Evolutionary conservation across 2,888 invertebrate species (phyloP).

Genomic region (Achlya flavicornis): DNA sequence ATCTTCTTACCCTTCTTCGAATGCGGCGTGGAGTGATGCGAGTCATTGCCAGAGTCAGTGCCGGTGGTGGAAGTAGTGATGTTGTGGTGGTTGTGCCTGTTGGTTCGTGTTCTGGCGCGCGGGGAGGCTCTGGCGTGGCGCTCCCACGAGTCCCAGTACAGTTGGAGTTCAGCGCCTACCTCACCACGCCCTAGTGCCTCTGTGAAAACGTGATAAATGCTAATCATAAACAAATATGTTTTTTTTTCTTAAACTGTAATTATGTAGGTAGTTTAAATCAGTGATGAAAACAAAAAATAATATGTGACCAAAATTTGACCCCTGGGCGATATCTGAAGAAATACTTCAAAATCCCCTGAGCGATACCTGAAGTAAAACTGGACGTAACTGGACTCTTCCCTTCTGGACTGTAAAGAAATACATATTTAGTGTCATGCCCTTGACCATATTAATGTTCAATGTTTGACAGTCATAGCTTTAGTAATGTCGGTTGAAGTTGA

Average conservation of each 20-base stretch:
- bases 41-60: slow-evolving; percentile 20
- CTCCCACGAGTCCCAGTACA: slow-evolving; percentile 98
- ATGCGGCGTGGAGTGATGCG: slow-evolving; percentile 39
- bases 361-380: not conserved
- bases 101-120: slow-evolving; percentile 54
- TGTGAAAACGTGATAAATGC: slow-evolving; percentile 30
- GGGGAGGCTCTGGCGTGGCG: slow-evolving; percentile 83
- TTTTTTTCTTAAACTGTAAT: too few relatives aligned
- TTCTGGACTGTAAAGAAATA: too few relatives aligned
- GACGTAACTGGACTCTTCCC: not conserved
- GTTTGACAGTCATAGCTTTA: too few relatives aligned
- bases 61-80: slow-evolving; percentile 17
- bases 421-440: too few relatives aligned
- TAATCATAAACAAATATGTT: not conserved
- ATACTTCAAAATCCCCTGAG: not conserved
- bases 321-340: not conserved
- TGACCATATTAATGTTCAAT: too few relatives aligned
- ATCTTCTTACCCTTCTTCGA: slow-evolving; percentile 44
- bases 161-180: slow-evolving; percentile 85
- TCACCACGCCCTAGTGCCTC: slow-evolving; percentile 74
- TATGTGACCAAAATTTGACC: not conserved
- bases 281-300: not conserved
- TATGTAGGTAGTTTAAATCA: not conserved
- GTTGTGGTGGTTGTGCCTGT: slow-evolving; percentile 53
- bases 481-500: too few relatives aligned